These are phyloP conservation scores for Danionella cerebrum DNA, from an alignment of 2,113 vertebrate genomes.

Conservation along the genomic window DNA sequence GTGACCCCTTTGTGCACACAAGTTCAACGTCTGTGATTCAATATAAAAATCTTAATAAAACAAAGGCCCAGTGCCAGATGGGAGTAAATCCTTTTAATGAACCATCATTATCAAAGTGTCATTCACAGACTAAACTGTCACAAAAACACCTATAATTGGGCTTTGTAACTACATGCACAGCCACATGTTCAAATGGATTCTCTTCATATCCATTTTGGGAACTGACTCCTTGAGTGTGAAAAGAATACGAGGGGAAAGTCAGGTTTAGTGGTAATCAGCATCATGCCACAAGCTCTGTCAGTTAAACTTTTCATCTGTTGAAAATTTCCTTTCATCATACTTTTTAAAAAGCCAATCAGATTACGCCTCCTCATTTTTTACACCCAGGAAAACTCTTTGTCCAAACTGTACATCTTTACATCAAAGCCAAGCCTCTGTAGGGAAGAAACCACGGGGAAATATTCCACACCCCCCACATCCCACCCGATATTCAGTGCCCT, in stretches of 20 bases:
- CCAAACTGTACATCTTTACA: conserved; percentile 20
- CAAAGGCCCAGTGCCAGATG: too few relatives aligned
- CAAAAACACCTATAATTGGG: too few relatives aligned
- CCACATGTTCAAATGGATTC: neutral
- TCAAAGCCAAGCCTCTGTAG: neutral
- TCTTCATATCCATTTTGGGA: neutral
- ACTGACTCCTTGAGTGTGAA: neutral
- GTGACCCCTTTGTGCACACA: too few relatives aligned
- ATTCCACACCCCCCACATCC: conserved; percentile 43
- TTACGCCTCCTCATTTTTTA: neutral
- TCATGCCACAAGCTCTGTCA: neutral
- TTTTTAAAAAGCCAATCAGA: neutral
- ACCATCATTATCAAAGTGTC: too few relatives aligned
- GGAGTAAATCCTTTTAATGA: too few relatives aligned
- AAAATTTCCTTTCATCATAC: neutral
- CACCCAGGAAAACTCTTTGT: neutral
- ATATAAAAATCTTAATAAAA: too few relatives aligned
- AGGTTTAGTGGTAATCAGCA: neutral
- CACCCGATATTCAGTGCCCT: conserved; percentile 38
- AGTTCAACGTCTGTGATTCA: too few relatives aligned
- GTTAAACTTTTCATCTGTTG: neutral
- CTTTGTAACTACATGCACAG: too few relatives aligned
- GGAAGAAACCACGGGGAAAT: conserved; percentile 29
- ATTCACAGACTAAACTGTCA: too few relatives aligned
- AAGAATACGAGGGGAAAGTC: neutral